These are phyloP conservation scores for Drosophila ezoana DNA, from an alignment of 2,888 invertebrate genomes.

Conservation along the genomic window DNA sequence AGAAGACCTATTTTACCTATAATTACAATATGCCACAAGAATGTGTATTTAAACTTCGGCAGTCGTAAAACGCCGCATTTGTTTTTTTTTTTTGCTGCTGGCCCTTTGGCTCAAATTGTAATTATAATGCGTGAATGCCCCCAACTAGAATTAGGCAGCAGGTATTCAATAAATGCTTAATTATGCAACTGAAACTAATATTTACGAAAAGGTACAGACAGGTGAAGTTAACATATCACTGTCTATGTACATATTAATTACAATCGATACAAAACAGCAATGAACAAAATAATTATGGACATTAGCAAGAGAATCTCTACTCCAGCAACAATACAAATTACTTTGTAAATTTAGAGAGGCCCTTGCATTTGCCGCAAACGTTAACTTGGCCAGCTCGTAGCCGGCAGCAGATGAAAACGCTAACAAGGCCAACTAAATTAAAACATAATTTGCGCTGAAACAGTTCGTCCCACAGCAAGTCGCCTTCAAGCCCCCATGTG, in stretches of 20 bases:
- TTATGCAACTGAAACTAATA: constrained; percentile 21
- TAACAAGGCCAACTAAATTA: constrained; percentile 62
- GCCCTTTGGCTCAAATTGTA: not conserved
- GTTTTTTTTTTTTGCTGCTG: not conserved
- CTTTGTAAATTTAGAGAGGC: not conserved
- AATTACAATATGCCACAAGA: not conserved
- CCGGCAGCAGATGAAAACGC: constrained; percentile 51
- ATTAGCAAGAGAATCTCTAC: too few species aligned
- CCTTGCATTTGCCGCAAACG: not conserved
- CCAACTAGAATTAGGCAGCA: not conserved
- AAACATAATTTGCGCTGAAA: constrained; percentile 56
- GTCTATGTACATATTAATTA: not conserved
- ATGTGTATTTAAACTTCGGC: not conserved
- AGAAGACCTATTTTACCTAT: too few species aligned
- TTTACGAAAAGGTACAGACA: not conserved
- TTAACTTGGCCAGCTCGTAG: constrained; percentile 8
- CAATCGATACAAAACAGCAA: too few species aligned
- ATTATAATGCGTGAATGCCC: not conserved
- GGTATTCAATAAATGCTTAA: constrained; percentile 8
- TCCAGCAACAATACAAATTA: not conserved
- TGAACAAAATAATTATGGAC: too few species aligned
- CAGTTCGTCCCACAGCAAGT: constrained; percentile 22
- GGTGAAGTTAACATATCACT: not conserved
- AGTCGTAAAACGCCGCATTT: not conserved
- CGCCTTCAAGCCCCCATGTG: constrained; percentile 30